Evolutionary conservation across 2,888 invertebrate species (phyloP).

Genomic region (Orthonevra nobilis): DNA sequence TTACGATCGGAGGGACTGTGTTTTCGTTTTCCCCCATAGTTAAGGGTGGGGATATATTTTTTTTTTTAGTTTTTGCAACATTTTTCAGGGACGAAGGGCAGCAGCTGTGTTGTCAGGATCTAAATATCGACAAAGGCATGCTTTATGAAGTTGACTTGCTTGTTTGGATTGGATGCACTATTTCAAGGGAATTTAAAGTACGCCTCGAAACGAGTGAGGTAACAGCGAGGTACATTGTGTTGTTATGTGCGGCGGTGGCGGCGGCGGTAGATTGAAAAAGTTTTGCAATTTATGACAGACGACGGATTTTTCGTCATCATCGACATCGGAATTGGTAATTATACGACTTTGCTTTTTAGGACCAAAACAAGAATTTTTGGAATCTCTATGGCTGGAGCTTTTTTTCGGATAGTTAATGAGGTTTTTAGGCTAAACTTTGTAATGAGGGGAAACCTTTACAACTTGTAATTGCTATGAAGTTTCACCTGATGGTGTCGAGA

Average conservation of each 20-base stretch:
- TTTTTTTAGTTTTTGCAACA: too few species aligned
- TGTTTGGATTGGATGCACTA: constrained; percentile 40
- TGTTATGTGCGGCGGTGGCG: not conserved
- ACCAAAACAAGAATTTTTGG: too few species aligned
- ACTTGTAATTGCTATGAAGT: too few species aligned
- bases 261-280: constrained; percentile 57
- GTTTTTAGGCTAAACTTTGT: too few species aligned
- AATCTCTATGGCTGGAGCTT: too few species aligned
- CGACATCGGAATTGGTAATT: constrained; percentile 54
- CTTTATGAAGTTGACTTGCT: constrained; percentile 20
- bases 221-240: constrained; percentile 14
- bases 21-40: not conserved
- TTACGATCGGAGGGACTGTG: constrained; percentile 42
- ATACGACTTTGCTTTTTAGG: constrained; percentile 28
- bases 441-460: too few species aligned
- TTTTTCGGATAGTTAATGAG: too few species aligned
- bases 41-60: constrained; percentile 1
- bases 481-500: too few species aligned
- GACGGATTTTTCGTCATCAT: constrained; percentile 55
- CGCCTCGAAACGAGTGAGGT: not conserved
- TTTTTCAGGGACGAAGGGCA: constrained; percentile 3
- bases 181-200: constrained; percentile 27
- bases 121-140: constrained; percentile 22
- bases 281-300: constrained; percentile 66
- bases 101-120: constrained; percentile 33